These are phyloP conservation scores for Sturnira hondurensis DNA, from an alignment of 2,113 vertebrate genomes.

Conservation along the genomic window DNA sequence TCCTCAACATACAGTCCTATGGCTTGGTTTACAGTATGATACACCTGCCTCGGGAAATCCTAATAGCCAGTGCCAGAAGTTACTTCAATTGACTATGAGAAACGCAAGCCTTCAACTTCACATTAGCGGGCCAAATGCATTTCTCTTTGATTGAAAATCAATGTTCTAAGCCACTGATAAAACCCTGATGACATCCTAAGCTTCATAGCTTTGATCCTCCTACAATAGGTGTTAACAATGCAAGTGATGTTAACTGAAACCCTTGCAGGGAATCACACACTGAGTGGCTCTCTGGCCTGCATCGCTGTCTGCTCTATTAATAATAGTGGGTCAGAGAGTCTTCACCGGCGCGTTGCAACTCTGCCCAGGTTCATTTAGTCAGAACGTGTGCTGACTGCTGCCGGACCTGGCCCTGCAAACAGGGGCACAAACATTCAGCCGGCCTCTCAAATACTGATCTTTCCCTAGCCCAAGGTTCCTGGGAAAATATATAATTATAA, in stretches of 20 bases:
- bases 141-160: constrained; percentile 49
- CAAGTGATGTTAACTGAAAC: background rate
- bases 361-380: background rate
- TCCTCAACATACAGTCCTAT: background rate
- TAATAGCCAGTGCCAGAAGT: background rate
- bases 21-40: background rate
- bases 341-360: background rate
- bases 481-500: background rate
- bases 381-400: background rate
- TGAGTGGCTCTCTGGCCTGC: background rate
- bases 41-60: background rate
- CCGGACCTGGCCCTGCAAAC: background rate
- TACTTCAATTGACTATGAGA: background rate
- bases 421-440: fast-evolving
- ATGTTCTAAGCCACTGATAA: background rate
- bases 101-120: background rate
- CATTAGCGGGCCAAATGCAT: background rate
- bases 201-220: background rate
- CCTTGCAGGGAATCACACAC: background rate
- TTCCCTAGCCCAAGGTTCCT: background rate
- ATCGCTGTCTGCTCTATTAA: background rate
- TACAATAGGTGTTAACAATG: background rate
- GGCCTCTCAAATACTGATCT: background rate
- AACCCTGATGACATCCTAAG: background rate
- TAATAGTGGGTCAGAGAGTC: background rate